phyloP scores from a whole-genome alignment of 2,113 vertebrate species.

The Lepidothrix coronata region DNA sequence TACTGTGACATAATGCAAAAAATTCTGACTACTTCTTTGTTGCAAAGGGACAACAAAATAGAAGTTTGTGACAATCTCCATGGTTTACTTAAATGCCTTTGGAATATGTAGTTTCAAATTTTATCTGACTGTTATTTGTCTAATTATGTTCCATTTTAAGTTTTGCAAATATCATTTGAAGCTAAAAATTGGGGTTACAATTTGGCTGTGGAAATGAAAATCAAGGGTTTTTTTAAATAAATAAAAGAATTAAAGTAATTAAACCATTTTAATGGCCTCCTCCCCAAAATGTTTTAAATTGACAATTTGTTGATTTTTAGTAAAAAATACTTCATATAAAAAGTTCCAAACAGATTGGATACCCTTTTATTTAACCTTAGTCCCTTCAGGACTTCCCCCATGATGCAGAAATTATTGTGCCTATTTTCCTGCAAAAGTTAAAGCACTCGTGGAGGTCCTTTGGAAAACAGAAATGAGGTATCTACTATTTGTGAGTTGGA shows the following conservation, averaged over 20 bases:
- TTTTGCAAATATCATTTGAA: background rate
- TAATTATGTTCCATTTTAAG: background rate
- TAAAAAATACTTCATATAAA: background rate
- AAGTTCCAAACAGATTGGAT: background rate
- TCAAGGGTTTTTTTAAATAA: background rate
- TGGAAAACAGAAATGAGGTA: background rate
- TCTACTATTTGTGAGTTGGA: background rate
- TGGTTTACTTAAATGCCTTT: background rate
- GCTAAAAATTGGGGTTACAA: background rate
- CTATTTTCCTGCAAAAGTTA: background rate
- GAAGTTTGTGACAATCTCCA: background rate
- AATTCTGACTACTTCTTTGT: background rate
- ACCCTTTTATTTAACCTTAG: background rate
- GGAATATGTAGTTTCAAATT: background rate
- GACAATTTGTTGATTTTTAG: background rate
- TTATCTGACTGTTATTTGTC: background rate
- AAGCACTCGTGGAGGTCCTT: background rate
- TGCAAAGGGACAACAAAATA: background rate
- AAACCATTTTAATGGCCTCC: background rate
- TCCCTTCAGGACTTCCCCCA: background rate
- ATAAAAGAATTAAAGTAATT: background rate
- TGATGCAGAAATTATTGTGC: background rate
- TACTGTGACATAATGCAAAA: background rate
- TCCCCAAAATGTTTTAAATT: background rate
- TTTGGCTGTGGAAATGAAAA: background rate